Conservation (phyloP, 1,140 invertebrate genomes). For the Trichonephila inaurata region DNA sequence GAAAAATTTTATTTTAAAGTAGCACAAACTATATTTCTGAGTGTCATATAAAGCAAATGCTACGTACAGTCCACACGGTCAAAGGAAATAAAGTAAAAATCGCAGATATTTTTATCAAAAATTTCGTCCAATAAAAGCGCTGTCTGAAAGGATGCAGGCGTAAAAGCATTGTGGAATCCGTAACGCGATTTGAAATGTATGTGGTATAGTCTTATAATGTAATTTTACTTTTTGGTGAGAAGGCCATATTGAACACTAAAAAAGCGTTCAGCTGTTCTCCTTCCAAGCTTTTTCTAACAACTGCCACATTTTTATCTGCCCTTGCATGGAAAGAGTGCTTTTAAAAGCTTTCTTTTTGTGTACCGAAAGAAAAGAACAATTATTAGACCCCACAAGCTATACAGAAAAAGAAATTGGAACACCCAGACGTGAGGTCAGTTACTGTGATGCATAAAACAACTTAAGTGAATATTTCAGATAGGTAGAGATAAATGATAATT, state of each 20-base stretch:
- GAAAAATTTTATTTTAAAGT: too few relatives aligned
- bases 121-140: not conserved
- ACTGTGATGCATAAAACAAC: too few relatives aligned
- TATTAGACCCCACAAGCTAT: not conserved
- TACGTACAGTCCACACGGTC: not conserved
- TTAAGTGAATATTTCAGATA: too few relatives aligned
- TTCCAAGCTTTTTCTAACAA: not conserved
- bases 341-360: constrained; percentile 43
- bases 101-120: not conserved
- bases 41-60: too few relatives aligned
- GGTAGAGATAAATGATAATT: too few relatives aligned
- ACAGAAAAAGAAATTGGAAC: too few relatives aligned
- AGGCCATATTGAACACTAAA: not conserved
- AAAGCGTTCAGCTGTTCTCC: not conserved
- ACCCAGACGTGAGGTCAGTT: too few relatives aligned
- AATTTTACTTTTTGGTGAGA: constrained; percentile 42
- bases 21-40: too few relatives aligned
- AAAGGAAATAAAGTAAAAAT: not conserved
- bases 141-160: not conserved
- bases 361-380: not conserved
- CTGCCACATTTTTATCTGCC: not conserved
- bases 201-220: constrained; percentile 31
- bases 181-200: constrained; percentile 29
- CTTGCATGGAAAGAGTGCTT: not conserved
- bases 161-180: constrained; percentile 2